Percentiles rank a stretch among this genome's conserved stretches.
These are phyloP conservation scores for Sinotaia quadrata DNA, from an alignment of 2,888 invertebrate species.

Conservation along the genomic window DNA sequence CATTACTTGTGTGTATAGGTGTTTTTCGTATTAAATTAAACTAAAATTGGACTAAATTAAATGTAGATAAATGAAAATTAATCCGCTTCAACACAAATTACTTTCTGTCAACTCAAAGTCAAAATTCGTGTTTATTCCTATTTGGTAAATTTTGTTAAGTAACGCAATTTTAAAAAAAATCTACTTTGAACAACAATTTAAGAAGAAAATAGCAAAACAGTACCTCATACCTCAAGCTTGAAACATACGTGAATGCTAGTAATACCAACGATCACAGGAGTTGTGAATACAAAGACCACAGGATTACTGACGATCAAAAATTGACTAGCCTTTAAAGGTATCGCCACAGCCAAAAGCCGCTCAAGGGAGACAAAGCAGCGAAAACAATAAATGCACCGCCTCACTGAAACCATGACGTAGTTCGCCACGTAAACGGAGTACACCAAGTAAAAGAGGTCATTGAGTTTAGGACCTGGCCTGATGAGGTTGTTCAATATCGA, in stretches of 20 bases:
- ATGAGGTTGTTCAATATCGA: neutral
- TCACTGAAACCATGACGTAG: neutral
- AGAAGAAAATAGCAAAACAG: no score
- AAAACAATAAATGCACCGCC: neutral
- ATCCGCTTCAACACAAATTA: no score
- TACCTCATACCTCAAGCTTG: slow-evolving; percentile 8
- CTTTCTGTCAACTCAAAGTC: no score
- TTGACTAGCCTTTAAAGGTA: slow-evolving; percentile 8
- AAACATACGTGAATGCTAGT: slow-evolving; percentile 1
- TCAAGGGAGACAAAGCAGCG: neutral
- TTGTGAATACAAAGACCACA: neutral
- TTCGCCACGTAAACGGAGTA: slow-evolving; percentile 12
- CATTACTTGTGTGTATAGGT: no score
- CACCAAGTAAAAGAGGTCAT: slow-evolving; percentile 1
- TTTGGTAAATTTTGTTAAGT: no score
- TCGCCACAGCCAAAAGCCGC: slow-evolving; percentile 8
- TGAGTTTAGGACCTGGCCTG: neutral
- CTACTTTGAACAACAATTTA: no score
- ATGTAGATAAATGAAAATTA: no score
- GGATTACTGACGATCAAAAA: slow-evolving; percentile 1
- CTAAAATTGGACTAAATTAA: no score
- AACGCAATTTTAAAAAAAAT: no score
- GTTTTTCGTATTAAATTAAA: no score
- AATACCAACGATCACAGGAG: slow-evolving; percentile 1
- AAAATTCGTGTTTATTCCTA: no score